phyloP scores from a whole-genome alignment of 2,113 vertebrate species.

The Isichthys henryi region DNA sequence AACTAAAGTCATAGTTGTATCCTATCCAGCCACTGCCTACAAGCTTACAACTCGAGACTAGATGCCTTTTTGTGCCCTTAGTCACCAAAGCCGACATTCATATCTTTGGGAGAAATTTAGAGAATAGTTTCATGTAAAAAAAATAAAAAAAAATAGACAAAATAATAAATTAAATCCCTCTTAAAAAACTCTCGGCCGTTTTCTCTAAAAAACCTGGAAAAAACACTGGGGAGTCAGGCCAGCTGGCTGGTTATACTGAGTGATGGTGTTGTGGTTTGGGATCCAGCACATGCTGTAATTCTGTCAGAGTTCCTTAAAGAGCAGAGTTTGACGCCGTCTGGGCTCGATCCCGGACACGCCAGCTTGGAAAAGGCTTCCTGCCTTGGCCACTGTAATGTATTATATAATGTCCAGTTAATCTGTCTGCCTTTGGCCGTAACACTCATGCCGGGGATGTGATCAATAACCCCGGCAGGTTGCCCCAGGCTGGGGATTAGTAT shows the following conservation, averaged over 20 bases:
- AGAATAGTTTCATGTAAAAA: not conserved
- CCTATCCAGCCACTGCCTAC: slow-evolving; percentile 55
- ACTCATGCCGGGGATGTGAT: not conserved
- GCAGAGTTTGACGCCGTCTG: not conserved
- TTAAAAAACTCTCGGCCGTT: not conserved
- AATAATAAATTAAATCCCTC: not conserved
- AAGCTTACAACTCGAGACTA: slow-evolving; percentile 57
- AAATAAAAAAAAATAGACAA: not conserved
- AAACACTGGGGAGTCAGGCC: not conserved
- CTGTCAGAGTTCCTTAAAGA: not conserved
- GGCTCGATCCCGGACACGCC: not conserved
- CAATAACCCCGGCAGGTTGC: slow-evolving; percentile 3
- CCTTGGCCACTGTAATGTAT: not conserved
- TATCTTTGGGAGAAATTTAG: not conserved
- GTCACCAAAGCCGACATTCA: slow-evolving; percentile 41
- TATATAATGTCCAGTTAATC: not conserved
- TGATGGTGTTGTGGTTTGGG: not conserved
- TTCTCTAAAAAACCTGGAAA: not conserved
- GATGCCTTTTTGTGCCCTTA: slow-evolving; percentile 53
- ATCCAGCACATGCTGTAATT: not conserved
- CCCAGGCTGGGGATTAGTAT: not conserved
- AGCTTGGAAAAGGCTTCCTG: not conserved
- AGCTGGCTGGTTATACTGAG: not conserved
- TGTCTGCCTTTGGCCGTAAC: not conserved
- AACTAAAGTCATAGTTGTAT: slow-evolving; percentile 35